These are phyloP conservation scores for Melanerpes formicivorus DNA, from an alignment of 2,113 vertebrate genomes.

Conservation along the genomic window DNA sequence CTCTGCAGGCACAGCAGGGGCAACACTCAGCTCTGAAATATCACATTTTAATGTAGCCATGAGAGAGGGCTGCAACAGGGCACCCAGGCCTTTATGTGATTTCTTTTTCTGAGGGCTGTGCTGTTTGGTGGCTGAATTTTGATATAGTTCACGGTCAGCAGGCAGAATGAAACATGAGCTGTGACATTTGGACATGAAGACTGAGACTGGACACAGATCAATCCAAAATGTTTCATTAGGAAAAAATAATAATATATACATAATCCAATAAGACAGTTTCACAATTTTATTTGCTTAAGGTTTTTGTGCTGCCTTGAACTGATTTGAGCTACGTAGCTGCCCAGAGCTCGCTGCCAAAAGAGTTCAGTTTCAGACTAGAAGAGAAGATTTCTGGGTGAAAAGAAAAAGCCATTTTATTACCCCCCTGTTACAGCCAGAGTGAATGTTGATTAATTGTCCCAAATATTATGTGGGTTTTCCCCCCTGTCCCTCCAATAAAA, in stretches of 20 bases:
- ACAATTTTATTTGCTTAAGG: neutral
- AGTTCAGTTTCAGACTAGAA: neutral
- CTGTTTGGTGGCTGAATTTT: neutral
- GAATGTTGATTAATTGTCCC: slow-evolving; percentile 32
- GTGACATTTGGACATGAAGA: neutral
- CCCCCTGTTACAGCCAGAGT: neutral
- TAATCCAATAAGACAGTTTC: neutral
- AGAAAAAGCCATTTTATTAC: slow-evolving; percentile 17
- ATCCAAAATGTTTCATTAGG: neutral
- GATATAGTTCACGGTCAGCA: neutral
- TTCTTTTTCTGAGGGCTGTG: neutral
- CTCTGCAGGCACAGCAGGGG: neutral
- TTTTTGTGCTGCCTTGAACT: neutral
- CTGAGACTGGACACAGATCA: neutral
- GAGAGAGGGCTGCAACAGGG: neutral
- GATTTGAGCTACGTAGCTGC: neutral
- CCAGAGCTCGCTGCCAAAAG: neutral
- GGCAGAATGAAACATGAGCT: neutral
- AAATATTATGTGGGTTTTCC: neutral
- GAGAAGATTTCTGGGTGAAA: neutral
- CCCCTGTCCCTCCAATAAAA: neutral
- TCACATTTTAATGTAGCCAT: neutral
- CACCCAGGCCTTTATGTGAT: neutral
- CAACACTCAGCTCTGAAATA: neutral
- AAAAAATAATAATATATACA: too few relatives aligned